Evolutionary conservation across 2,888 invertebrate genomes (phyloP).

Genomic region (Formica aserva): DNA sequence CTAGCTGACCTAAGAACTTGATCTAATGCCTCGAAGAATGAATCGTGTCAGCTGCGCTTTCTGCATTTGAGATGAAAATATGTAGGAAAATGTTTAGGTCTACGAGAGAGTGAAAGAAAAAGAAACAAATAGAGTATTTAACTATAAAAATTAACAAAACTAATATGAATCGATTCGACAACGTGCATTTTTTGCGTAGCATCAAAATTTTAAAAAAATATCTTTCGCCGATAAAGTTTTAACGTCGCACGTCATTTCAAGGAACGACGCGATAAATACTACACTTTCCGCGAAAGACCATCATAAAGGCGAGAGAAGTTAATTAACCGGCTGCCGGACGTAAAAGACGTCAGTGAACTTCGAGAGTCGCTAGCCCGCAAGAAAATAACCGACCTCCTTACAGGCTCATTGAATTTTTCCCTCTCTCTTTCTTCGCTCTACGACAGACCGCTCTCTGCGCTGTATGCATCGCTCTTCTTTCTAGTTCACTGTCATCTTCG

Average conservation of each 20-base stretch:
- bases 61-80: not conserved
- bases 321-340: slow-evolving; percentile 67
- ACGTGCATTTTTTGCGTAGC: not conserved
- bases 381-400: slow-evolving; percentile 75
- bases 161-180: not conserved
- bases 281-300: slow-evolving; percentile 37
- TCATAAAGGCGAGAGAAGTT: slow-evolving; percentile 51
- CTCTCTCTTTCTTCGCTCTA: slow-evolving; percentile 65
- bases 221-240: not conserved
- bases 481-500: slow-evolving; percentile 76
- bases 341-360: slow-evolving; percentile 76
- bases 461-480: slow-evolving; percentile 62
- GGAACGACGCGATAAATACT: slow-evolving; percentile 10
- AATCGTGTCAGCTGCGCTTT: not conserved
- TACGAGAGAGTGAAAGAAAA: not conserved
- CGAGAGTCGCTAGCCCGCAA: slow-evolving; percentile 75
- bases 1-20: not conserved
- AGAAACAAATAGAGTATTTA: not conserved
- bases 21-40: not conserved
- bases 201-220: not conserved
- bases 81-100: not conserved
- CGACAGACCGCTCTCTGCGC: slow-evolving; percentile 50
- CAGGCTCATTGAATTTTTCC: slow-evolving; percentile 77
- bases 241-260: not conserved
- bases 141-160: not conserved